Evolutionary conservation across 92 coral and sea anemone species (phyloP).

Genomic region (Epizoanthus fatuus): DNA sequence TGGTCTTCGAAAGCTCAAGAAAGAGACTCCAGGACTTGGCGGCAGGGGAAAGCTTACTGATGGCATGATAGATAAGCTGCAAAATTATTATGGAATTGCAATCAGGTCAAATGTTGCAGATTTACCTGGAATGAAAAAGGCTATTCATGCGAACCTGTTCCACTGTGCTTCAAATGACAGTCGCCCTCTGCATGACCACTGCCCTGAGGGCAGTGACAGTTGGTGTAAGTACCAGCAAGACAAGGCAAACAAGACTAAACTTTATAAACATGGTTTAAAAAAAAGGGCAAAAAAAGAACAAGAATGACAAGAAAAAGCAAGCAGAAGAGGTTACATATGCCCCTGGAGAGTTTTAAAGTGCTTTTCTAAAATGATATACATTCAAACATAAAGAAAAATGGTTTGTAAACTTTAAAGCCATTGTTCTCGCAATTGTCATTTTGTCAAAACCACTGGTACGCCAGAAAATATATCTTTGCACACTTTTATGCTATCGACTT

Average conservation of each 20-base stretch:
- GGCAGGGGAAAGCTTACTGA: slow-evolving; percentile 58
- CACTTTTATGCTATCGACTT: too few relatives aligned
- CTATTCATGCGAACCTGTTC: slow-evolving; percentile 9
- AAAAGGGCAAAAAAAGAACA: slow-evolving; percentile 39
- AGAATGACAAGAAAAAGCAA: slow-evolving; percentile 43
- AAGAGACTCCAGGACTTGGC: slow-evolving; percentile 39
- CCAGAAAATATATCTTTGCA: too few relatives aligned
- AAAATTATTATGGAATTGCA: slow-evolving; percentile 75
- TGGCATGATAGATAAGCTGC: slow-evolving; percentile 50
- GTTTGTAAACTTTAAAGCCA: too few relatives aligned
- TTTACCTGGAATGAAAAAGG: slow-evolving; percentile 54
- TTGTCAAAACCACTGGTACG: too few relatives aligned
- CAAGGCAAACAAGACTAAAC: slow-evolving; percentile 22
- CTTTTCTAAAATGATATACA: too few relatives aligned
- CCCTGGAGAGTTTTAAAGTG: slow-evolving; percentile 44
- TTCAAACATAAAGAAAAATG: too few relatives aligned
- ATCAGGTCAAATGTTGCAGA: slow-evolving; percentile 71
- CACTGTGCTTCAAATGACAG: background rate
- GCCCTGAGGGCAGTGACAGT: slow-evolving; percentile 11
- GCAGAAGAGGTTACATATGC: slow-evolving; percentile 46
- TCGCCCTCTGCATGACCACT: slow-evolving; percentile 19
- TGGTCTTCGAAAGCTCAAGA: slow-evolving; percentile 36
- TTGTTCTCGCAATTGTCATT: too few relatives aligned
- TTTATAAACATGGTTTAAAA: slow-evolving; percentile 47
- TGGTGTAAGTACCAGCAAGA: slow-evolving; percentile 15